Percentiles rank a stretch among this genome's conserved stretches.
These are phyloP conservation scores for Cossypha caffra DNA, from an alignment of 2,797 vertebrate genomes.

Conservation along the genomic window DNA sequence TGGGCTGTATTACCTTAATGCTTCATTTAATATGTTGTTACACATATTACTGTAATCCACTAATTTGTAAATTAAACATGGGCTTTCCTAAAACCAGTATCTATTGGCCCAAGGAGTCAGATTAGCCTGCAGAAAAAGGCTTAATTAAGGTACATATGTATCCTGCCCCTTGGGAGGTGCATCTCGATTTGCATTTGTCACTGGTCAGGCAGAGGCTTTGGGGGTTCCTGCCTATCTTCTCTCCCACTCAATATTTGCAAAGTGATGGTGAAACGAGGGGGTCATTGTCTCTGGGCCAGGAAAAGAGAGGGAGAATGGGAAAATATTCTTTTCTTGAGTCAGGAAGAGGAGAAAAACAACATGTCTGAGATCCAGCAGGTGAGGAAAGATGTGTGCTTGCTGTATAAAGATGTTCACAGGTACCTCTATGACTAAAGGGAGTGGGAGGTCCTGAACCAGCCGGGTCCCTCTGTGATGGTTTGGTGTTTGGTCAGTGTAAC, in stretches of 20 bases:
- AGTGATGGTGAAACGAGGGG: background rate
- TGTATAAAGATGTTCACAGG: background rate
- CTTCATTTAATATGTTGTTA: constrained; percentile 75
- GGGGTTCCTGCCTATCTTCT: background rate
- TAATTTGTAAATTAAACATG: constrained; percentile 73
- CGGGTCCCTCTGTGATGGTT: background rate
- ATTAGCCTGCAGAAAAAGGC: background rate
- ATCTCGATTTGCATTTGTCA: background rate
- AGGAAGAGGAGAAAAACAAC: background rate
- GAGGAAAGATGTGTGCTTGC: background rate
- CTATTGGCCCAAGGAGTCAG: constrained; percentile 36
- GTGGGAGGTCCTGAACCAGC: background rate
- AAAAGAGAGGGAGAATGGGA: background rate
- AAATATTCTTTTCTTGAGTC: background rate
- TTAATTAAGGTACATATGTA: background rate
- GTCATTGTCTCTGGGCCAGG: background rate
- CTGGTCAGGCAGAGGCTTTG: background rate
- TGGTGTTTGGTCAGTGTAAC: background rate
- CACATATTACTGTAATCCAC: constrained; percentile 51
- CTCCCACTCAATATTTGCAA: background rate
- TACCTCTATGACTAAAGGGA: background rate
- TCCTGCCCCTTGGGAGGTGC: background rate
- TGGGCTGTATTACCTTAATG: constrained; percentile 74
- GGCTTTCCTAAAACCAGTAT: constrained; percentile 10
- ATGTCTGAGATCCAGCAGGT: background rate